phyloP scores from a whole-genome alignment of 2,797 vertebrate species.

The Cyprinodon diabolis region DNA sequence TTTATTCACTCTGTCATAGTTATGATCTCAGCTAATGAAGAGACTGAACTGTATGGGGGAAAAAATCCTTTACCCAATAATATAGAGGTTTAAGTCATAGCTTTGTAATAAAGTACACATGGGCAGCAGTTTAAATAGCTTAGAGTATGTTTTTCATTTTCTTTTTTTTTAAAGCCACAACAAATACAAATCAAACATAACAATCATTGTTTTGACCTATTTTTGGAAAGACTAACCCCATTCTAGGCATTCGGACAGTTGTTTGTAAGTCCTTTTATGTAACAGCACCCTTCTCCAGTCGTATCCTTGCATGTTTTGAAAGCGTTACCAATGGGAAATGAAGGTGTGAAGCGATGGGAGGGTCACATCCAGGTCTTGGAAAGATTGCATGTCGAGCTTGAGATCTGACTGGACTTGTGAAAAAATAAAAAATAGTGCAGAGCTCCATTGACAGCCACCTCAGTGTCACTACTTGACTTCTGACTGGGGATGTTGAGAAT shows the following conservation, averaged over 20 bases:
- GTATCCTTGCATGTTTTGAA: conserved; percentile 1
- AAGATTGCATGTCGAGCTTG: conserved; percentile 13
- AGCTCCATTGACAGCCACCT: conserved; percentile 5
- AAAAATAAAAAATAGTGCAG: not conserved
- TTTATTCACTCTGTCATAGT: too few relatives aligned
- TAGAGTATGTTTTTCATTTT: not conserved
- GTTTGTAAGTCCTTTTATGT: not conserved
- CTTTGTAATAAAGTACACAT: not conserved
- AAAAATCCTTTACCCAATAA: too few relatives aligned
- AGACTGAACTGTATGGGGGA: too few relatives aligned
- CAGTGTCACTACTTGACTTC: conserved; percentile 12
- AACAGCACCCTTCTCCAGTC: not conserved
- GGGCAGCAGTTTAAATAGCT: not conserved
- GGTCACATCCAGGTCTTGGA: conserved; percentile 28
- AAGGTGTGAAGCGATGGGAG: conserved; percentile 23
- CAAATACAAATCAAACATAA: not conserved
- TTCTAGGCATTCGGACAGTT: not conserved
- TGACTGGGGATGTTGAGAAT: conserved; percentile 1
- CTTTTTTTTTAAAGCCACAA: too few relatives aligned
- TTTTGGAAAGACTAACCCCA: not conserved
- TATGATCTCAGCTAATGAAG: too few relatives aligned
- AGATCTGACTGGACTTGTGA: conserved; percentile 1
- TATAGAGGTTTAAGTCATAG: not conserved
- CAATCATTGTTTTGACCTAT: not conserved
- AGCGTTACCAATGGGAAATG: not conserved